phyloP scores from a whole-genome alignment of 2,797 vertebrate species.

The Peromyscus nudipes region DNA sequence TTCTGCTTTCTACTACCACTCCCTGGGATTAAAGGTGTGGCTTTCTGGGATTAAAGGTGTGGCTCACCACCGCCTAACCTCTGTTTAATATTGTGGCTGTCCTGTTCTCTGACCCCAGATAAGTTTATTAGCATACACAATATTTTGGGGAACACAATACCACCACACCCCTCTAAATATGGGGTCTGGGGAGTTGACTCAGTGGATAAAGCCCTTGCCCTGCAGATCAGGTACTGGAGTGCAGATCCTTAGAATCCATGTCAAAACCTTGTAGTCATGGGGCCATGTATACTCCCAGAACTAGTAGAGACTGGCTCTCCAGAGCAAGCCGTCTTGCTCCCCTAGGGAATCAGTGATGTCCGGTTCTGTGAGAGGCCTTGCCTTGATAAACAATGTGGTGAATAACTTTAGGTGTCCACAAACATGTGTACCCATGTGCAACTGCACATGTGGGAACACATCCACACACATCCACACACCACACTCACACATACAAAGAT shows the following conservation, averaged over 20 bases:
- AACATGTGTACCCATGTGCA: background rate
- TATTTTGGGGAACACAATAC: too few species aligned
- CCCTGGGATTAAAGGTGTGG: too few species aligned
- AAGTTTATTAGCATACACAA: too few species aligned
- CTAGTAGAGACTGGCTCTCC: background rate
- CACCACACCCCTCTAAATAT: constrained; percentile 12
- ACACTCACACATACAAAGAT: background rate
- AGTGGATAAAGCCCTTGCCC: background rate
- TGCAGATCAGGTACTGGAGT: background rate
- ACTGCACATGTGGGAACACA: background rate
- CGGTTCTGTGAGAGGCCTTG: background rate
- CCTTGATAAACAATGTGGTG: background rate
- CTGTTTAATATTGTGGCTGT: too few species aligned
- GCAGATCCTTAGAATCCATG: background rate
- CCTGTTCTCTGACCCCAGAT: too few species aligned
- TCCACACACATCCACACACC: background rate
- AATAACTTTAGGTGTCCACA: background rate
- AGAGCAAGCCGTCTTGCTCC: background rate
- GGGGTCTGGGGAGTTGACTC: background rate
- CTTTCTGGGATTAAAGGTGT: too few species aligned
- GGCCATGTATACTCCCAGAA: background rate
- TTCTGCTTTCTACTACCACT: too few species aligned
- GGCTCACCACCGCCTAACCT: too few species aligned
- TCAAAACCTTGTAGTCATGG: background rate
- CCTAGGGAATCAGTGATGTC: background rate